A percentile compares a stretch with the other conserved stretches of the same genome.
These are phyloP conservation scores for Hippocampus comes DNA, from an alignment of 2,113 vertebrate species.

Conservation along the genomic window DNA sequence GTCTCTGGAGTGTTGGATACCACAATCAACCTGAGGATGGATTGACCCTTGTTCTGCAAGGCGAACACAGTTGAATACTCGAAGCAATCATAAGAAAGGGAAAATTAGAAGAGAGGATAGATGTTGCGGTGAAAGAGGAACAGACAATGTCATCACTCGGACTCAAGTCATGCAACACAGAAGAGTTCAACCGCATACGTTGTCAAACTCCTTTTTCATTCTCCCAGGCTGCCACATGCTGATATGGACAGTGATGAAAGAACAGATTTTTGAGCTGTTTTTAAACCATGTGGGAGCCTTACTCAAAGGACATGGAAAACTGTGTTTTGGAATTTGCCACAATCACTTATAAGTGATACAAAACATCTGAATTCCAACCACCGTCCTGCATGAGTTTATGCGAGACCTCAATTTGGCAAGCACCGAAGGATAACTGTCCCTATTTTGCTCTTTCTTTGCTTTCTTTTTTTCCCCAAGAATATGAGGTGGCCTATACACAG, in stretches of 20 bases:
- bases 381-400: neutral
- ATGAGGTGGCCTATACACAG: no score
- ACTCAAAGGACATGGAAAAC: neutral
- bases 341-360: neutral
- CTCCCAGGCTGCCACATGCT: neutral
- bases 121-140: neutral
- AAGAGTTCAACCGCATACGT: neutral
- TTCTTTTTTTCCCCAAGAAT: no score
- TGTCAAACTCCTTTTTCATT: neutral
- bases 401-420: neutral
- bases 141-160: neutral
- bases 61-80: conserved; percentile 9
- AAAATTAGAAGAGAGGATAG: neutral
- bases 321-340: neutral
- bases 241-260: neutral
- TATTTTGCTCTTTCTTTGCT: neutral
- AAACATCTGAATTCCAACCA: neutral
- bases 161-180: neutral
- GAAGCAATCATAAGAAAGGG: neutral
- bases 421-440: neutral
- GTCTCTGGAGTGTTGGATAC: neutral
- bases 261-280: neutral
- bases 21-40: conserved; percentile 9
- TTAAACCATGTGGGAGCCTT: neutral
- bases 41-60: conserved; percentile 18